Conservation (phyloP, 2,888 invertebrate genomes). For the Pachydiplax longipennis region DNA sequence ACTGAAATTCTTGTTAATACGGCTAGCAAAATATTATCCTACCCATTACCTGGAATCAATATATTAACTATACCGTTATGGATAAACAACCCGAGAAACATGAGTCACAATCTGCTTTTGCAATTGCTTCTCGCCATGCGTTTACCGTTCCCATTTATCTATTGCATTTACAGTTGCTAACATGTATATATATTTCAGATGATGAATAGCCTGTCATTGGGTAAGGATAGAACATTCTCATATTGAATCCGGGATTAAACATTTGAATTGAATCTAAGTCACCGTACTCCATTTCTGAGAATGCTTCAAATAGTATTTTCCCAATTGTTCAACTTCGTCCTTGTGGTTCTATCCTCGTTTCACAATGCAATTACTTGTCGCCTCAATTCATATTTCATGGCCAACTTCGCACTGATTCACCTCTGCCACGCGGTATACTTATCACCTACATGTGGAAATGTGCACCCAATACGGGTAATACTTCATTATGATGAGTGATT, state of each 20-base stretch:
- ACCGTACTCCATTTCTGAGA: background rate
- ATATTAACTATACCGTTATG: background rate
- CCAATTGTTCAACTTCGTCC: constrained; percentile 22
- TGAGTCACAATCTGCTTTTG: background rate
- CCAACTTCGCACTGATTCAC: constrained; percentile 33
- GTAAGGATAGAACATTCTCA: background rate
- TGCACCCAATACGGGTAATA: background rate
- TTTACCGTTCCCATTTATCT: background rate
- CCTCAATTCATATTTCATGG: constrained; percentile 39
- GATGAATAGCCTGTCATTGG: background rate
- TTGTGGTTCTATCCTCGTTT: constrained; percentile 29
- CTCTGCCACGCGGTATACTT: background rate
- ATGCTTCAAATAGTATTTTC: background rate
- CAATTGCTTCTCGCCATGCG: background rate
- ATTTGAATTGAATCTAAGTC: background rate
- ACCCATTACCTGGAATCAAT: background rate
- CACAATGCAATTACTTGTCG: constrained; percentile 27
- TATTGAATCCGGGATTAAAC: background rate
- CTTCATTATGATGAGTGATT: background rate
- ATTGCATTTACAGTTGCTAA: background rate
- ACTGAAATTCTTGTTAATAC: background rate
- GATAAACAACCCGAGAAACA: background rate
- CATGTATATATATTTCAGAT: background rate
- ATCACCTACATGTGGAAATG: background rate
- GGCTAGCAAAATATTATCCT: background rate